Base-by-base conservation (phyloP, 2,888 invertebrate genomes). In the Zonitis immaculata region DNA sequence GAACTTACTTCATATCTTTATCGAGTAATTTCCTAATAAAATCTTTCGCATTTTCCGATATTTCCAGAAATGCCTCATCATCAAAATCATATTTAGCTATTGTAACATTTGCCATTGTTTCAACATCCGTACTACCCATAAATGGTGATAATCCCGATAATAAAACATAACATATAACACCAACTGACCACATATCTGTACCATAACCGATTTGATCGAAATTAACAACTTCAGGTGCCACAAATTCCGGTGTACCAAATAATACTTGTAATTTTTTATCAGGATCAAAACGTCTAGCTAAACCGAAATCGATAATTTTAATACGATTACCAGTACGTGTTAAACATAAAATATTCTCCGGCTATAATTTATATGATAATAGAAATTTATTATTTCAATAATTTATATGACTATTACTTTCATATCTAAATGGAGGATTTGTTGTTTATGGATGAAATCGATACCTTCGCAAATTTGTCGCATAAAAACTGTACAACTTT, bases 131-230 rank as follows among this genome's bases (percentile, higher is more conserved):
- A 73, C 95, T 93, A 1, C 98, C 98, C 93, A 98, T 95, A 78
- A 99, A 99, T 11, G 98, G 98, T 6, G 97, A 98, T 54, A 99
- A 78, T 5, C 98, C 98, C 27, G 97, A 97, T 66, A 98, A 78
- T 64, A 98, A 81, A 52, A 98, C 95, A 75, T 98, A 98, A 73
- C 94, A 93, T 66, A 99, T 96, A 56, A 99, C 97, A 42, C 98
- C 98, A 20, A 99, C 88, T 49, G 95, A 95, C 98, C 97, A 98
- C 95, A 98, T 96, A 72, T 99, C 99, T 0, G 98, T 96, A 7
- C 91, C 90, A 71, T 89, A 95, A 51, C 92, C 91, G 67, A 99
- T 95, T 70, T 90, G 89, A 73, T 99, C 98, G 76, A 97, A 99
- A 80, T 97, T 98, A 35, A 99, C 95, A 22, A 98, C 95, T 82